Base-by-base conservation (phyloP, 2,888 invertebrate species). In the Oasisia sp. region DNA sequence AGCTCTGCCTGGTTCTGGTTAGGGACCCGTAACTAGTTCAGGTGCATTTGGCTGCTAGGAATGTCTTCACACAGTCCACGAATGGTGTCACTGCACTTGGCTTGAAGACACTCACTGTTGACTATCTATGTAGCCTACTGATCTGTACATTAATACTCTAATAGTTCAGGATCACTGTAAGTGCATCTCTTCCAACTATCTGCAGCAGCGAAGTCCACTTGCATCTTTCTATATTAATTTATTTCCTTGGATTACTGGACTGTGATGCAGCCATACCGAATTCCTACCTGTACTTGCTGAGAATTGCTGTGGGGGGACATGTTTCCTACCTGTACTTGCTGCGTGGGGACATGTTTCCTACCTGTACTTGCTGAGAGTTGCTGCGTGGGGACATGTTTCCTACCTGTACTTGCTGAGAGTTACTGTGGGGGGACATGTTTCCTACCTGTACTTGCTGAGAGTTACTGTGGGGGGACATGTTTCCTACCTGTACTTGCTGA, bases 331-430 rank as follows among this genome's bases (percentile, higher is more conserved):
- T 90, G 90, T 32, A 90, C 90, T 32, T 44, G 44, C n/a, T 44
- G 44, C 90, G 38, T 19, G 38, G 90, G 7, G 74, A 74, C 74
- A 74, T 74, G n/a, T 74, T 74, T 27, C 19, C n/a, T 8, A 92
- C 90, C 90, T 32, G 32, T 90, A 19, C 92, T 90, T n/a, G 90
- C 58, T 32, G 89, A 38, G 38, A 38, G 38, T 38, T 38, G 92
- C 12, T 56, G 90, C 50, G 38, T 90, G 91, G 90, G 50, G 11
- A 56, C 14, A 56, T 32, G 91, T 27, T 50, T 32, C 56, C 38
- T 38, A 38, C 38, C 38, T 38, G 38, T 38, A 38, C 38, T 38
- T 38, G 38, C 38, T 38, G 38, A 38, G 38, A 14, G 50, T 50
- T 50, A 1, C 50, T 9, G 9, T 11, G 14, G 14, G 50, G 8